Base-by-base conservation (phyloP, 2,888 invertebrate species). In the Eucera pruinosa region DNA sequence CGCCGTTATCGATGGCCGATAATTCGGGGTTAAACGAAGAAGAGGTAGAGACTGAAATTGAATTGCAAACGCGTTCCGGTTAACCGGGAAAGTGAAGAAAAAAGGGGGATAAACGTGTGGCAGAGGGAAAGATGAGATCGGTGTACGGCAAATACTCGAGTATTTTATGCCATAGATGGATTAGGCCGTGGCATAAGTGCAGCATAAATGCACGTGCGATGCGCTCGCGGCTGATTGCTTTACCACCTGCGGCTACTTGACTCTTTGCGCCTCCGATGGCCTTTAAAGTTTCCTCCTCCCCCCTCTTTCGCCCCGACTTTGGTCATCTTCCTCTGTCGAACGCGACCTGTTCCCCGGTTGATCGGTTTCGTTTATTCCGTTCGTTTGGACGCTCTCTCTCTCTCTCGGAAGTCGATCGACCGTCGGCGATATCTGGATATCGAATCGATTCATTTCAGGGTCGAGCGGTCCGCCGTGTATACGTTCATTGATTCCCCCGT, bases 201-300 rank as follows among this genome's bases (percentile, higher is more conserved):
- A 48, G 68, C 75, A 71, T 75, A 80, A 75, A 78, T 75, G 79
- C 75, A 67, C 71, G 78, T 39, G 67, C 64, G 71, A 66, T 80
- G 58, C 61, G 66, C 78, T 74, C 58, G 65, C 41, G 69, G 74
- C 78, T 81, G 80, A 82, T 82, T 78, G 82, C 78, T 82, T 82
- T 82, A 82, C 82, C 82, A 82, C 82, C 80, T 74, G 82, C 78
- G 71, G 82, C 80, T 82, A 73, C 78, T 78, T 61, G 45, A 60
- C 80, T 80, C 67, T 78, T 74, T 65, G 66, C 70, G 62, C 73
- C 48, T 61, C 43, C 54, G 65, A 69, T 45, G 69, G 55, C 66
- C 73, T 75, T 72, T 70, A 67, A 82, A 76, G 66, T 75, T 69
- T 72, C 33, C 54, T 61, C 54, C 27, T 41, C 23, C 20, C 30